These are phyloP conservation scores for Spinus pinus DNA, from an alignment of 2,797 vertebrate genomes.

Conservation along the genomic window DNA sequence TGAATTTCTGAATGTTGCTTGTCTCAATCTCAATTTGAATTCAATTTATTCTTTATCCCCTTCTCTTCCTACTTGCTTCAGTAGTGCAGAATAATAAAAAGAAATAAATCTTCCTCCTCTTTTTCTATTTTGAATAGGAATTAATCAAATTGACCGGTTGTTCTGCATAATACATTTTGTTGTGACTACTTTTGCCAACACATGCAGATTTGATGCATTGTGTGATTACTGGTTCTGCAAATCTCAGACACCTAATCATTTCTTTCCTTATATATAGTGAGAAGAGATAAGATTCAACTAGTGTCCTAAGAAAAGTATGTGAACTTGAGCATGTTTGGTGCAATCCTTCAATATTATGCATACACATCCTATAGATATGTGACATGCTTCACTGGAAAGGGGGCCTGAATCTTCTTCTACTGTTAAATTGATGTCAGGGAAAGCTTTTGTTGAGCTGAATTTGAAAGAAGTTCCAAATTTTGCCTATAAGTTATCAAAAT, in stretches of 20 bases:
- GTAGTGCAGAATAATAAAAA: slow-evolving; percentile 47
- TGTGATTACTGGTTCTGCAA: slow-evolving; percentile 28
- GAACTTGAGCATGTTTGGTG: not conserved
- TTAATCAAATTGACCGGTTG: slow-evolving; percentile 26
- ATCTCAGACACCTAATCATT: not conserved
- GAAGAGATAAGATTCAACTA: not conserved
- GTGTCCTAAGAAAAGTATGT: not conserved
- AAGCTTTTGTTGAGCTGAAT: not conserved
- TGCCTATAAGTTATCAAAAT: not conserved
- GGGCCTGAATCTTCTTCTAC: not conserved
- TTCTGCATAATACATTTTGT: slow-evolving; percentile 44
- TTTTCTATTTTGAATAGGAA: slow-evolving; percentile 41
- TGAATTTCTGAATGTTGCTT: slow-evolving; percentile 42
- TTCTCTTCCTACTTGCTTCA: slow-evolving; percentile 36
- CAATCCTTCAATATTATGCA: not conserved
- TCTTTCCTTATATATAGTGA: not conserved
- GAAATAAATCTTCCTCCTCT: slow-evolving; percentile 42
- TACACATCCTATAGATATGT: not conserved
- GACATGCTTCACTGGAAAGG: not conserved
- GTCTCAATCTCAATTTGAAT: slow-evolving; percentile 26
- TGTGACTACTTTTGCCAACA: slow-evolving; percentile 7
- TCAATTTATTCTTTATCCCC: slow-evolving; percentile 38
- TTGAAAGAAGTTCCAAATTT: not conserved
- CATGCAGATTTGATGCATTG: slow-evolving; percentile 26
- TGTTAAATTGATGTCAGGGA: not conserved